Percentiles rank a stretch among this genome's conserved stretches.
Evolutionary conservation across 2,888 invertebrate genomes (phyloP).

Genomic region (Apodemia duryi): DNA sequence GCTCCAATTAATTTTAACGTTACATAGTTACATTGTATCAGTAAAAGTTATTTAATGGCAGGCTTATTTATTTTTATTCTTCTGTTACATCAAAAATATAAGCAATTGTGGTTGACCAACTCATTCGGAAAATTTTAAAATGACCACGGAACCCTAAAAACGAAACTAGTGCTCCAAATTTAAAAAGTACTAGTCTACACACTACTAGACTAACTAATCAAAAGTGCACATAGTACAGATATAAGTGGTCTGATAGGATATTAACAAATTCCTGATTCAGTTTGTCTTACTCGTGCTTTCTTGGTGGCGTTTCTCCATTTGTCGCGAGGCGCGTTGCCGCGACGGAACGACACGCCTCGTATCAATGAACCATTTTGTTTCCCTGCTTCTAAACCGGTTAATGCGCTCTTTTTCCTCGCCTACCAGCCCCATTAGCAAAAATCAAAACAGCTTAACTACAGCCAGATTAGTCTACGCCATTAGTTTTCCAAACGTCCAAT

Average conservation of each 20-base stretch:
- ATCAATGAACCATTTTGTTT: constrained; percentile 81
- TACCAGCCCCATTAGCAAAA: constrained; percentile 58
- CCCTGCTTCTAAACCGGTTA: constrained; percentile 83
- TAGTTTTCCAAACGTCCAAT: constrained; percentile 29
- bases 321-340: constrained; percentile 73
- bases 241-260: constrained; percentile 18
- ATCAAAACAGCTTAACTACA: constrained; percentile 43
- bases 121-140: too few species aligned
- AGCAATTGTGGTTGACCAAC: too few species aligned
- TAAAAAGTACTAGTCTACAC: background rate
- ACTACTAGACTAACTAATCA: background rate
- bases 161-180: background rate
- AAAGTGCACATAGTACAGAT: constrained; percentile 9
- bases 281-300: constrained; percentile 86
- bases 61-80: too few species aligned
- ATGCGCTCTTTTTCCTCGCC: constrained; percentile 82
- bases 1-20: too few species aligned
- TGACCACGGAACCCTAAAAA: background rate
- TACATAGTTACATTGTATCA: too few species aligned
- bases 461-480: constrained; percentile 37
- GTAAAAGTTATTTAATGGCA: too few species aligned
- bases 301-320: constrained; percentile 85
- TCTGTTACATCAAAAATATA: too few species aligned
- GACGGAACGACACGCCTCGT: constrained; percentile 83
- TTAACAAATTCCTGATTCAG: constrained; percentile 25